A percentile compares a stretch with the other conserved stretches of the same genome.
Evolutionary conservation across 2,113 vertebrate genomes (phyloP).

Genomic region (Todiramphus chloris): DNA sequence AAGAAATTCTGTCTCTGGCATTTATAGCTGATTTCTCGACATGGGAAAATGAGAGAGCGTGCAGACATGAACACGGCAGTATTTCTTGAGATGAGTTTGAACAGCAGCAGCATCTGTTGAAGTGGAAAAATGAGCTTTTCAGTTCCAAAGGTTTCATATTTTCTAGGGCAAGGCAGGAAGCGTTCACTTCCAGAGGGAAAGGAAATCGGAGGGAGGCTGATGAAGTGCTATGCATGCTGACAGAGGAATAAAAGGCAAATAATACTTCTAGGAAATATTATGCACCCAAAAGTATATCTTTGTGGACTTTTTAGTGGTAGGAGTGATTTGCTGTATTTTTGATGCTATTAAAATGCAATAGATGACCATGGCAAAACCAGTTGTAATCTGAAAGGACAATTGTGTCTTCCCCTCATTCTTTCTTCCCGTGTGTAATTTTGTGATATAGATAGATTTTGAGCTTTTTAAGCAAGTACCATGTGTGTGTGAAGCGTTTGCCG

Average conservation of each 20-base stretch:
- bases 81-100: constrained; percentile 51
- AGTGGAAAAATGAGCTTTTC: constrained; percentile 59
- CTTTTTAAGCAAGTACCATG: neutral
- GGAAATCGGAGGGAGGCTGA: neutral
- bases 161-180: constrained; percentile 51
- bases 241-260: neutral
- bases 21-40: constrained; percentile 47
- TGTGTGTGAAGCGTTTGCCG: neutral
- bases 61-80: constrained; percentile 43
- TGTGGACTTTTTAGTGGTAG: neutral
- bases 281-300: neutral
- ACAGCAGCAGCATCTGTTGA: constrained; percentile 49
- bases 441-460: neutral
- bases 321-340: neutral
- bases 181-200: neutral
- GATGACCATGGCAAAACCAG: neutral
- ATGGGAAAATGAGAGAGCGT: constrained; percentile 40
- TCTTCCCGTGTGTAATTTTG: neutral
- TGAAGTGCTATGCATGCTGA: neutral
- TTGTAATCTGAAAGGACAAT: neutral
- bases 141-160: constrained; percentile 56
- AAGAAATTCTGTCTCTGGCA: constrained; percentile 40
- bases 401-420: neutral
- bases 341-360: neutral
- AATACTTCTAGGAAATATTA: neutral